Evolutionary conservation across 2,113 vertebrate genomes (phyloP), one percentile per base, ranked within the genome.

Genomic region (Boleophthalmus pectinirostris): DNA sequence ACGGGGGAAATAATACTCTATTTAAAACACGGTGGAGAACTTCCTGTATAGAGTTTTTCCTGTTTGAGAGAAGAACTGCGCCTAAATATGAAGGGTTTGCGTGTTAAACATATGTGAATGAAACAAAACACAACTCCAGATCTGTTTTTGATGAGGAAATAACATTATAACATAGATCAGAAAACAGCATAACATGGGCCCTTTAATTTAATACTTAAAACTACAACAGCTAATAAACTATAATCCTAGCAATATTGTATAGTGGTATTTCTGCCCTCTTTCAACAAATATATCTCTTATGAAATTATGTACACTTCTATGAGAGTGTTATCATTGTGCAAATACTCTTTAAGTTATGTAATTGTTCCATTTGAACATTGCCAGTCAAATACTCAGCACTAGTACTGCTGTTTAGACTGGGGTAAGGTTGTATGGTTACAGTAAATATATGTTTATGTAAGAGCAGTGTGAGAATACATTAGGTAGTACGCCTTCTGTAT

Each of bases 381-480:
- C 57, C 23, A 33, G 56, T 58, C 56, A 58, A 58, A 58, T 12
- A 58, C 56, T 61, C 24, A 61, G 8, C 15, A 33, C 25, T 25
- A 58, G 11, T 24, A 2, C 23, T 25, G 56, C 3, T 25, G 13
- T 58, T 25, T 25, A 38, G 33, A 64, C 29, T 64, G 7, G 61
- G 33, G 13, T 64, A 38, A n/a, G 33, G 61, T 47, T 72, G 21
- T 70, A 12, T 53, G 47, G 15, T 69, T 25, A 58, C 47, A 18
- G 72, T 14, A 9, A 68, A 57, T 54, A 56, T 60, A 2, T 24
- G 23, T 65, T 78, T 24, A 15, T 23, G 56, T 76, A 72, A 72
- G 77, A 73, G 33, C 60, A 23, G 67, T 38, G 60, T 73, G 64
- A 79, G 68, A 81, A 72, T 61, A 79, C 68, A 71, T 66, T 35